A percentile compares a stretch with the other conserved stretches of the same genome.
These are phyloP conservation scores for Portevinia maculata DNA, from an alignment of 2,888 invertebrate species.

Conservation along the genomic window DNA sequence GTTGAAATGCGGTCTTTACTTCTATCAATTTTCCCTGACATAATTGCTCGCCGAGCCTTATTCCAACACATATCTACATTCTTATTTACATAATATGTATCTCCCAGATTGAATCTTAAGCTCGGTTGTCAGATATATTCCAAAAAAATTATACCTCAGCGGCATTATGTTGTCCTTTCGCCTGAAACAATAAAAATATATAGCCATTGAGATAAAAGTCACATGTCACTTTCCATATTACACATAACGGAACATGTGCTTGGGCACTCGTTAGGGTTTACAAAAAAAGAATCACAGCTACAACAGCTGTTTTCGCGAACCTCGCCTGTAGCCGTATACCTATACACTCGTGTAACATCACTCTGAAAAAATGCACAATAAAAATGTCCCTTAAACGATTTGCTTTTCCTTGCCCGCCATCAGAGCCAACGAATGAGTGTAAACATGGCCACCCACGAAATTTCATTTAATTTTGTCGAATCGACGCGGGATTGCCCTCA, in stretches of 20 bases:
- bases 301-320: constrained; percentile 54
- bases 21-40: too few species aligned
- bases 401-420: constrained; percentile 17
- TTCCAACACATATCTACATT: too few species aligned
- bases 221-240: constrained; percentile 63
- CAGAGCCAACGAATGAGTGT: constrained; percentile 38
- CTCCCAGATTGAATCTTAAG: constrained; percentile 11
- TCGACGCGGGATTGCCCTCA: constrained; percentile 27
- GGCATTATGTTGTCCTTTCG: not conserved
- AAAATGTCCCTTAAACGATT: constrained; percentile 10
- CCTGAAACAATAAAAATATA: not conserved
- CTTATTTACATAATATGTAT: too few species aligned
- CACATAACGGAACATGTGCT: not conserved
- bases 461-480: constrained; percentile 58
- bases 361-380: constrained; percentile 41
- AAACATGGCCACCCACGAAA: constrained; percentile 65
- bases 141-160: not conserved
- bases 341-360: constrained; percentile 11
- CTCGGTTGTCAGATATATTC: not conserved
- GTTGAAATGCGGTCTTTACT: too few species aligned
- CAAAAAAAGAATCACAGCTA: constrained; percentile 3
- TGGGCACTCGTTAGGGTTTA: constrained; percentile 12
- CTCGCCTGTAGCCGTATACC: not conserved
- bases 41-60: too few species aligned
- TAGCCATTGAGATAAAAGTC: constrained; percentile 55